Evolutionary conservation across 2,888 invertebrate genomes (phyloP).

Genomic region (Amaurobius ferox): DNA sequence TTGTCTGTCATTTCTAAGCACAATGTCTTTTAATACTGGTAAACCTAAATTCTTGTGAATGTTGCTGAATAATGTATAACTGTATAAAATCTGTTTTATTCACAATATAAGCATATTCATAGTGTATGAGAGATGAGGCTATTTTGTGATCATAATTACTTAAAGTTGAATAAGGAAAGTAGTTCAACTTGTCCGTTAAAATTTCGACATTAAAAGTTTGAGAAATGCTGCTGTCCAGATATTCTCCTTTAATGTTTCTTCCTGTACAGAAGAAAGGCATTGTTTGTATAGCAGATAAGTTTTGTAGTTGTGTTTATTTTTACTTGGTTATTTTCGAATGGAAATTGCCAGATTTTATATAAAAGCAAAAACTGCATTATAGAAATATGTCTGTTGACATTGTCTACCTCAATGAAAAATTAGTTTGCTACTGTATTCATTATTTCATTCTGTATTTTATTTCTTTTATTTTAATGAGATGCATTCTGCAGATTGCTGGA

Average conservation of each 20-base stretch:
- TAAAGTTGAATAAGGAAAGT: no score
- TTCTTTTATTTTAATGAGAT: no score
- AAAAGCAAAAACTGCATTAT: slow-evolving; percentile 19
- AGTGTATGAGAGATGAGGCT: no score
- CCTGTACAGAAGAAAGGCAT: not conserved
- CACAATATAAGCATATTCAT: no score
- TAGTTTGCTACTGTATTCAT: not conserved
- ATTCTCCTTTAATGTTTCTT: not conserved
- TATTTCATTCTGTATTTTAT: no score
- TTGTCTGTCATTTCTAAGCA: no score
- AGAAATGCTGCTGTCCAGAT: slow-evolving; percentile 10
- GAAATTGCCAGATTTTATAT: slow-evolving; percentile 18
- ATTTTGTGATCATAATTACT: no score
- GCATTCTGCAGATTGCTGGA: no score
- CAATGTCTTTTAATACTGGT: no score
- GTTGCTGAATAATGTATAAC: no score
- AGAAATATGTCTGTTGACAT: slow-evolving; percentile 35
- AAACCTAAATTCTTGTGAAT: no score
- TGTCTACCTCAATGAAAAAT: slow-evolving; percentile 45
- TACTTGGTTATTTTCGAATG: not conserved
- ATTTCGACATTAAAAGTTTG: not conserved
- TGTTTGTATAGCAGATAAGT: not conserved
- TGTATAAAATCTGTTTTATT: no score
- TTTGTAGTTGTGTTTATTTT: not conserved
- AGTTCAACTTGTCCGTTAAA: not conserved